phyloP scores from a whole-genome alignment of 2,888 invertebrate species.

The Lycia hirtaria region DNA sequence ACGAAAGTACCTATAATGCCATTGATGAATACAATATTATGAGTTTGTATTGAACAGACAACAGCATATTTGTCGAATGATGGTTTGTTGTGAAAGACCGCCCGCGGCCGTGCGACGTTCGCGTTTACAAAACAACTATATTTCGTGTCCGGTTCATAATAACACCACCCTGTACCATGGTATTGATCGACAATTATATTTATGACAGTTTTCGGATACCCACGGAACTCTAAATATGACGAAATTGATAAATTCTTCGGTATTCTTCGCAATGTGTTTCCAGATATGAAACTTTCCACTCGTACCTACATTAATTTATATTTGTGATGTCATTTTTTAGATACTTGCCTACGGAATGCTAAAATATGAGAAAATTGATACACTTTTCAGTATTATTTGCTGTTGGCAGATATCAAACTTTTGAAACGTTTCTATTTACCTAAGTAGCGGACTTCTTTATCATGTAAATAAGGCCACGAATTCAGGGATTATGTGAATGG shows the following conservation, averaged over 20 bases:
- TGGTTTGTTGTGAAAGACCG: slow-evolving; percentile 56
- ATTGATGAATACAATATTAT: slow-evolving; percentile 3
- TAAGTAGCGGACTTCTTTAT: too few relatives aligned
- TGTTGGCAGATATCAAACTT: too few relatives aligned
- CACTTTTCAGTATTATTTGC: too few relatives aligned
- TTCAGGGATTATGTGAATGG: too few relatives aligned
- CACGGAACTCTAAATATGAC: neutral
- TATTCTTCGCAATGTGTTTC: neutral
- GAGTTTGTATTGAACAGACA: neutral
- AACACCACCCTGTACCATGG: slow-evolving; percentile 50
- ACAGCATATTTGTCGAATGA: slow-evolving; percentile 58
- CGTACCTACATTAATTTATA: too few relatives aligned
- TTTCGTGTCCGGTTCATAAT: slow-evolving; percentile 49
- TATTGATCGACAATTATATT: neutral
- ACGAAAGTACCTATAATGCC: neutral
- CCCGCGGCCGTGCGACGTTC: slow-evolving; percentile 47
- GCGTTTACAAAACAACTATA: slow-evolving; percentile 64
- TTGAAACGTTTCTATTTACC: too few relatives aligned
- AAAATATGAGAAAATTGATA: too few relatives aligned
- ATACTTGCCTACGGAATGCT: too few relatives aligned
- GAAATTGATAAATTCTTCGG: neutral
- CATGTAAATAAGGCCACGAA: too few relatives aligned
- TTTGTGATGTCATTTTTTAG: too few relatives aligned
- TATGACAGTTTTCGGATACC: neutral
- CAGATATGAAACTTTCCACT: too few relatives aligned